A percentile compares a stretch with the other conserved stretches of the same genome.
Conservation (phyloP, 2,797 vertebrate genomes). For the Stomatorhinus walkeri region DNA sequence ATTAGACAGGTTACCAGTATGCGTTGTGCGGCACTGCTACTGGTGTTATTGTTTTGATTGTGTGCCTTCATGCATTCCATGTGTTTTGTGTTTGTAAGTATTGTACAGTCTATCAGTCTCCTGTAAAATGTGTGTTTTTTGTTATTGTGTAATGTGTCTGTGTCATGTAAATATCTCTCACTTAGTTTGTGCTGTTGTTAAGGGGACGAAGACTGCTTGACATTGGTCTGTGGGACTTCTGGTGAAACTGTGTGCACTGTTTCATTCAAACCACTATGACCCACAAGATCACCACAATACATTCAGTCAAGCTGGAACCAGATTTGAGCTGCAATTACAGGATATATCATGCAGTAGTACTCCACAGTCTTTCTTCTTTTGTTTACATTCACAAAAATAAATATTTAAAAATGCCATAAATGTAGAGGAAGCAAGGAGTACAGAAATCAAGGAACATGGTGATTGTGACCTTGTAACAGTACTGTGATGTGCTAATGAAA, state of each 20-base stretch:
- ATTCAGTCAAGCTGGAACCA: background rate
- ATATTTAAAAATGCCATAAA: background rate
- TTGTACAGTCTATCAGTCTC: background rate
- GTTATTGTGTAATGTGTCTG: background rate
- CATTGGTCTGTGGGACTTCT: background rate
- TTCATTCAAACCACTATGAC: background rate
- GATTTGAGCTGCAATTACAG: background rate
- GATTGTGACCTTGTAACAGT: background rate
- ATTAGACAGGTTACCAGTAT: background rate
- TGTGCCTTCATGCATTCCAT: background rate
- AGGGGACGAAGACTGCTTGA: background rate
- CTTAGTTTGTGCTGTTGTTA: background rate
- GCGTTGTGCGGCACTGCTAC: background rate
- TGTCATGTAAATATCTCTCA: background rate
- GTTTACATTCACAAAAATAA: background rate
- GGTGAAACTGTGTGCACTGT: background rate
- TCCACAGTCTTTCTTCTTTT: background rate
- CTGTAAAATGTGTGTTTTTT: background rate
- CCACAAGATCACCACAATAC: background rate
- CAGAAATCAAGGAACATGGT: background rate
- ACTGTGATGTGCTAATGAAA: background rate
- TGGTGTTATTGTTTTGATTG: background rate
- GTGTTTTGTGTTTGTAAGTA: background rate
- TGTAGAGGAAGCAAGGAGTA: background rate
- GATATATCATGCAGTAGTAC: background rate